A percentile compares a stretch with the other conserved stretches of the same genome.
Conservation (phyloP, 2,113 vertebrate genomes). For the Corythornis cristatus region DNA sequence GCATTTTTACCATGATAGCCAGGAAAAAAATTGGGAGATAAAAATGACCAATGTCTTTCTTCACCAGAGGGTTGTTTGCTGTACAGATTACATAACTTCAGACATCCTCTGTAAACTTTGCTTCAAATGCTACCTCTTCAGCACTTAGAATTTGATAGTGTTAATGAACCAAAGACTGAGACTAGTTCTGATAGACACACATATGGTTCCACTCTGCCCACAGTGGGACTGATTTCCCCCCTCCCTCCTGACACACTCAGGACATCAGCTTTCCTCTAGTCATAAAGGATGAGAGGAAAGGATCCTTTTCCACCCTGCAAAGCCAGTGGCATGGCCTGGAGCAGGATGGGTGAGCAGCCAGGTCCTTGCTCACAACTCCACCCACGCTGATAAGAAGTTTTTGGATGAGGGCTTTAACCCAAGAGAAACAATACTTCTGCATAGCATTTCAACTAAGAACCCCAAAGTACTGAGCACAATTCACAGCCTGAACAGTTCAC, state of each 20-base stretch:
- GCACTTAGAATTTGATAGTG: not conserved
- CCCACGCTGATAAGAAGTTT: not conserved
- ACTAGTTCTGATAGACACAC: not conserved
- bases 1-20: not conserved
- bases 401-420: not conserved
- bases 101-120: not conserved
- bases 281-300: not conserved
- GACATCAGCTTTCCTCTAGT: not conserved
- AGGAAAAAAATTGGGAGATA: not conserved
- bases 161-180: not conserved
- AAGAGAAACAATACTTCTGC: not conserved
- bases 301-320: not conserved
- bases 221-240: not conserved
- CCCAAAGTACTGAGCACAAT: not conserved
- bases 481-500: not conserved
- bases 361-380: not conserved
- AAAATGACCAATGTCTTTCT: not conserved
- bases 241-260: rapidly evolving
- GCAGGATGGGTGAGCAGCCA: not conserved
- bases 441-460: not conserved
- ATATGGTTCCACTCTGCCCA: not conserved
- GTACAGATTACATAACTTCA: not conserved
- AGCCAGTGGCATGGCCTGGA: not conserved
- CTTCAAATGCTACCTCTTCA: not conserved
- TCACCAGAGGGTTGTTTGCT: not conserved